Evolutionary conservation across 2,797 vertebrate species (phyloP).

Genomic region (Sebastolobus altivelis): DNA sequence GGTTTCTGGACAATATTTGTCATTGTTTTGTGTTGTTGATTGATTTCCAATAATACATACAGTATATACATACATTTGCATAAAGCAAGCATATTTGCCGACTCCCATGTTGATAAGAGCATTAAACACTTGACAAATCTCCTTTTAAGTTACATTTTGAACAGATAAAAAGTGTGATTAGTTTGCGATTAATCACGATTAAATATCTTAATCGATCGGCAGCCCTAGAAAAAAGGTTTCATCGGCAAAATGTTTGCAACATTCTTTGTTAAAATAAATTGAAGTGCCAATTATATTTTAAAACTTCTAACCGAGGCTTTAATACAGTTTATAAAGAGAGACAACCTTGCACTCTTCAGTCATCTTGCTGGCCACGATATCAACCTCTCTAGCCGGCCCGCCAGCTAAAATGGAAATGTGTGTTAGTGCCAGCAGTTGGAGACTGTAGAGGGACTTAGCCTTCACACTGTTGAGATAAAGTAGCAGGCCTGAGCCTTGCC

Average conservation of each 20-base stretch:
- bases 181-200: no score
- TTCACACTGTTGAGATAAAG: conserved; percentile 82
- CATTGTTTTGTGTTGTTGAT: no score
- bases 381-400: conserved; percentile 62
- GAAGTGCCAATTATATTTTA: not conserved
- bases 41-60: no score
- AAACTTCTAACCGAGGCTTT: conserved; percentile 31
- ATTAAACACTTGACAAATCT: no score
- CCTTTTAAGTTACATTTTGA: no score
- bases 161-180: accelerated
- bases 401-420: conserved; percentile 80
- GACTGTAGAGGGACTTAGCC: conserved; percentile 77
- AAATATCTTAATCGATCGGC: no score
- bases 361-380: conserved; percentile 62
- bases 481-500: conserved; percentile 80
- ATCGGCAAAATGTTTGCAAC: not conserved
- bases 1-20: no score
- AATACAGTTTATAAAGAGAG: conserved; percentile 27
- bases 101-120: no score
- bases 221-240: not conserved
- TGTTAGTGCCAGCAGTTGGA: conserved; percentile 68
- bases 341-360: conserved; percentile 44
- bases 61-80: no score
- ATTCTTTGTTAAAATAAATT: not conserved
- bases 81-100: no score